Conservation (phyloP, 2,797 vertebrate genomes). For the Gymnoscopelus microlampas region DNA sequence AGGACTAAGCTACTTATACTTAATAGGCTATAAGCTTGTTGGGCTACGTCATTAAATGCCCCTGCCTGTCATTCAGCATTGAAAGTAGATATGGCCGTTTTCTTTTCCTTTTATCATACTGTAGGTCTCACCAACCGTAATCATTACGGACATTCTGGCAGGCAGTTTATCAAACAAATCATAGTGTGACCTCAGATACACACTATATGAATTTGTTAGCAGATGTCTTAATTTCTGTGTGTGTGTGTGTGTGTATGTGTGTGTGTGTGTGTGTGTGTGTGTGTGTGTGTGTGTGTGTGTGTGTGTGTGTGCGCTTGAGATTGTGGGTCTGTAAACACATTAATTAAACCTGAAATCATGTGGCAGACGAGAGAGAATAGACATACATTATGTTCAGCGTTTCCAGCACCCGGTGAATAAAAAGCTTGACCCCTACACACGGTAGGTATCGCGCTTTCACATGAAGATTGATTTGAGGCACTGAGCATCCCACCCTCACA, state of each 20-base stretch:
- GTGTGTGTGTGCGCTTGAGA: slow-evolving; percentile 19
- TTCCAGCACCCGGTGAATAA: not conserved
- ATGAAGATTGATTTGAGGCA: slow-evolving; percentile 34
- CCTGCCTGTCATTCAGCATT: too few species aligned
- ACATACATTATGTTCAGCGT: slow-evolving; percentile 15
- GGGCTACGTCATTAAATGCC: too few species aligned
- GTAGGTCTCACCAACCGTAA: too few species aligned
- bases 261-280: slow-evolving; percentile 3
- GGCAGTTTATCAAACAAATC: too few species aligned
- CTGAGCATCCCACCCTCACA: slow-evolving; percentile 39
- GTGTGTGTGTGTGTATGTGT: slow-evolving; percentile 1
- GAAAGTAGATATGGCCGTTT: too few species aligned
- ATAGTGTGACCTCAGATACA: not conserved
- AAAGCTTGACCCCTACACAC: not conserved
- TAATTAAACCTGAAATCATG: slow-evolving; percentile 17
- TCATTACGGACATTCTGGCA: too few species aligned
- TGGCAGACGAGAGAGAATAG: slow-evolving; percentile 18
- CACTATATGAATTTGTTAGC: slow-evolving; percentile 26
- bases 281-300: slow-evolving; percentile 6
- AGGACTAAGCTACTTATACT: too few species aligned
- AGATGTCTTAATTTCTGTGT: slow-evolving; percentile 23
- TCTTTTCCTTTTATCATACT: too few species aligned
- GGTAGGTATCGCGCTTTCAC: slow-evolving; percentile 27
- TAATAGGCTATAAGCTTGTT: too few species aligned
- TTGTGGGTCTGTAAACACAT: slow-evolving; percentile 3